Evolutionary conservation across 2,797 vertebrate species (phyloP).

Genomic region (Hemitrygon akajei): DNA sequence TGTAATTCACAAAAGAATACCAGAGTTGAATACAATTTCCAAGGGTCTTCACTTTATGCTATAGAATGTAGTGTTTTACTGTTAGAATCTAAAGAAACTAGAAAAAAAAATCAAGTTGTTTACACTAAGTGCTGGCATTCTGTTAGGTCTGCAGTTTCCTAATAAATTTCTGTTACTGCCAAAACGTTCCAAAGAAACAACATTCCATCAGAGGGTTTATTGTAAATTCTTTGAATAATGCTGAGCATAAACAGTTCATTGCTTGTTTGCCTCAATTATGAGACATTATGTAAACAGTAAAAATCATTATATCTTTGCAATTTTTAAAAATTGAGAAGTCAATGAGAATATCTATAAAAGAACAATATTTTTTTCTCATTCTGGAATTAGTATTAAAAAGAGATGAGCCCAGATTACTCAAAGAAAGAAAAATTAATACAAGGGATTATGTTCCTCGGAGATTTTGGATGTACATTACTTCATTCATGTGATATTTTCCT

Average conservation of each 20-base stretch:
- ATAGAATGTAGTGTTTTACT: not conserved
- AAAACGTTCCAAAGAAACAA: constrained; percentile 20
- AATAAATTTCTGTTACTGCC: constrained; percentile 22
- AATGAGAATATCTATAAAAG: not conserved
- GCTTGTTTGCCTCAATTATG: not conserved
- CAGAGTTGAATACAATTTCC: not conserved
- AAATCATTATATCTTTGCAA: not conserved
- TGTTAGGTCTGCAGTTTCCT: constrained; percentile 11
- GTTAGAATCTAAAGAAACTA: not conserved
- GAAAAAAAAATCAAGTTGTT: not conserved
- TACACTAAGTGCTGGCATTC: constrained; percentile 22
- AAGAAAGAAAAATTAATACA: not conserved
- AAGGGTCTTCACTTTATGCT: not conserved
- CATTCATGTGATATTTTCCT: not conserved
- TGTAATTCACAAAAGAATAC: not conserved
- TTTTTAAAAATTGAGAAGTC: not conserved
- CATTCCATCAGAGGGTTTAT: constrained; percentile 12
- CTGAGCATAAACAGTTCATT: not conserved
- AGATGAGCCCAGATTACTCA: not conserved
- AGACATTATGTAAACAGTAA: not conserved
- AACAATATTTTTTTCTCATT: not conserved
- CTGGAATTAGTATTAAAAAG: not conserved
- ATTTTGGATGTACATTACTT: not conserved
- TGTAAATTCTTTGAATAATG: constrained; percentile 22
- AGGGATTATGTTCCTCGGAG: not conserved